These are phyloP conservation scores for Phaenicophaeus curvirostris DNA, from an alignment of 2,797 vertebrate species.

Conservation along the genomic window DNA sequence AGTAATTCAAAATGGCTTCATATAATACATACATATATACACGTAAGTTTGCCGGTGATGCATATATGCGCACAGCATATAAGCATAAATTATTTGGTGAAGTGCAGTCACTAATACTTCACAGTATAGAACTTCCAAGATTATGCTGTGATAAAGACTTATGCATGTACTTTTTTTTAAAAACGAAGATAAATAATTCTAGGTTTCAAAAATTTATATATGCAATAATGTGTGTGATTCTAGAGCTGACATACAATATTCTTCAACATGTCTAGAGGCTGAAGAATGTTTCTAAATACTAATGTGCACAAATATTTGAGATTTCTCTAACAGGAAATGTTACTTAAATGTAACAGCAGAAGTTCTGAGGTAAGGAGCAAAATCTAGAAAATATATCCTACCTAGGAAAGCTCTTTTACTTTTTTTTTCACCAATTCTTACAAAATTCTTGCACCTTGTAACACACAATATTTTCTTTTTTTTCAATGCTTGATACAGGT, in stretches of 20 bases:
- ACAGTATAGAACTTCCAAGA: not conserved
- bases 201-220: not conserved
- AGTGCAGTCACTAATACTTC: not conserved
- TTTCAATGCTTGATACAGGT: not conserved
- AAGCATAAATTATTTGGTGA: not conserved
- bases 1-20: constrained; percentile 48
- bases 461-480: not conserved
- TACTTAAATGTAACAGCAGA: not conserved
- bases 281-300: not conserved
- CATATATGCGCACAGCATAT: rapidly evolving
- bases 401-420: not conserved
- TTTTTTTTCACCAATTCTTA: not conserved
- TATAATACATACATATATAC: not conserved
- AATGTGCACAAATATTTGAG: not conserved
- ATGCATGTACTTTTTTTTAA: not conserved
- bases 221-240: not conserved
- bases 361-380: not conserved
- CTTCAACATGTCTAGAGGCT: not conserved
- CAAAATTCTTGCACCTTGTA: not conserved
- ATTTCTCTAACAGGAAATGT: not conserved
- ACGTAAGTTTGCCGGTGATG: not conserved
- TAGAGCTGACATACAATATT: not conserved
- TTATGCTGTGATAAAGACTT: not conserved
- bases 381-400: not conserved
- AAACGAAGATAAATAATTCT: not conserved